Percentiles rank a stretch among this genome's conserved stretches.
phyloP scores from a whole-genome alignment of 1,140 invertebrate genomes.

The Caenorhabditis tropicalis region DNA sequence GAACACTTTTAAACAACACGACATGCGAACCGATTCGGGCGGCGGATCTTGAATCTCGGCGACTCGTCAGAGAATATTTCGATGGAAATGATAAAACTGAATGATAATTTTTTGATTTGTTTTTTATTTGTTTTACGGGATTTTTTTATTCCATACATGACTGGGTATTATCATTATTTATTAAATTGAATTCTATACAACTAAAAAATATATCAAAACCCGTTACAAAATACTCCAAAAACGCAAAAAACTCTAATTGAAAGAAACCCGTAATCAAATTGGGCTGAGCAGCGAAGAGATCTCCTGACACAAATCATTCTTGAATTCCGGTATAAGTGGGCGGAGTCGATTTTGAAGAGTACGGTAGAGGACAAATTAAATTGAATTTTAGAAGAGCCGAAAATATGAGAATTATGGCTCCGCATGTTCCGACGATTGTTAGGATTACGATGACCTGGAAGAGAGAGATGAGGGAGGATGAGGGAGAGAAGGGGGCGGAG shows the following conservation, averaged over 20 bases:
- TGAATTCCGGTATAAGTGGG: slow-evolving; percentile 28
- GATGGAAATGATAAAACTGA: neutral
- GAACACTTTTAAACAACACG: neutral
- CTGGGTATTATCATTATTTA: no score
- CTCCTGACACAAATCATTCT: neutral
- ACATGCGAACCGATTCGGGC: slow-evolving; percentile 51
- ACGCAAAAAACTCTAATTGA: neutral
- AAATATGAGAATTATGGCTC: neutral
- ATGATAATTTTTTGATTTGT: neutral
- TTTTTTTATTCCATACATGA: neutral
- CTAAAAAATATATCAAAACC: neutral
- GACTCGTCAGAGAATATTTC: slow-evolving; percentile 8
- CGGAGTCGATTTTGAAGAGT: neutral
- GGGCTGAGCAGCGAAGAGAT: neutral
- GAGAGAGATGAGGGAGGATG: no score
- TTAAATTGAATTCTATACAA: no score
- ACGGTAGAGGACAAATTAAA: neutral
- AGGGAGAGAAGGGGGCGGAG: no score
- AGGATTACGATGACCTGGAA: slow-evolving; percentile 21
- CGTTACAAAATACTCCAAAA: neutral
- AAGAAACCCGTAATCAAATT: neutral
- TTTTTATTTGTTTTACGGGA: neutral
- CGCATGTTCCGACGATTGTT: neutral
- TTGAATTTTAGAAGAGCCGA: neutral
- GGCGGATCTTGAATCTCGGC: slow-evolving; percentile 20